phyloP scores from a whole-genome alignment of 2,797 vertebrate species.

The Tympanoctomys barrerae region DNA sequence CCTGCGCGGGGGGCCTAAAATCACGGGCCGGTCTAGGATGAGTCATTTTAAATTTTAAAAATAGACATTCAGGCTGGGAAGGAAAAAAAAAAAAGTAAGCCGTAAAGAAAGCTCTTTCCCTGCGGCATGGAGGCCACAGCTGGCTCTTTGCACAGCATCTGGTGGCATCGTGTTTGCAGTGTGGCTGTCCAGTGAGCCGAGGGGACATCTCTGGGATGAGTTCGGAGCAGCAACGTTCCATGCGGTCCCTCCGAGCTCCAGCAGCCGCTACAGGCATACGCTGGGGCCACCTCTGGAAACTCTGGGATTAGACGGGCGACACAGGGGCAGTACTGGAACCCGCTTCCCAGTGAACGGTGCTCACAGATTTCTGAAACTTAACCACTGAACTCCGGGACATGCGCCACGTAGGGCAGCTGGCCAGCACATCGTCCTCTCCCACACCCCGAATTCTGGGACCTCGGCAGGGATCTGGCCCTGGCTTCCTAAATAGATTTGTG shows the following conservation, averaged over 20 bases:
- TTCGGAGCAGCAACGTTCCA: not conserved
- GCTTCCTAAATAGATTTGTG: constrained; percentile 53
- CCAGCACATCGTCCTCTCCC: not conserved
- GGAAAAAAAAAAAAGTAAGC: not conserved
- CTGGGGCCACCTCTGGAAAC: constrained; percentile 50
- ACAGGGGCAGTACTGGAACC: not conserved
- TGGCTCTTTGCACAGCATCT: not conserved
- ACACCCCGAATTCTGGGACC: not conserved
- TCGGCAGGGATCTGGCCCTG: not conserved
- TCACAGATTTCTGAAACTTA: not conserved
- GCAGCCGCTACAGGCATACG: not conserved
- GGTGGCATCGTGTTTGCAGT: not conserved
- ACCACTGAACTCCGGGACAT: not conserved
- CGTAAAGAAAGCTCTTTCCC: not conserved
- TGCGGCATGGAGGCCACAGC: not conserved
- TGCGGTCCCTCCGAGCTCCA: not conserved
- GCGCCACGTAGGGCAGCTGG: not conserved
- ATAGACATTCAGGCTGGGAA: not conserved
- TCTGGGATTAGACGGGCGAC: not conserved
- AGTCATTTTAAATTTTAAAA: constrained; percentile 54
- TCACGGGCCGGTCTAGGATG: not conserved
- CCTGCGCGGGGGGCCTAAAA: not conserved
- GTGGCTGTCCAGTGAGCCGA: not conserved
- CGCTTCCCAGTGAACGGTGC: not conserved
- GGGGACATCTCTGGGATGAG: not conserved